A percentile compares a stretch with the other conserved stretches of the same genome.
These are phyloP conservation scores for Neoitamus cyanurus DNA, from an alignment of 2,888 invertebrate species.

Conservation along the genomic window DNA sequence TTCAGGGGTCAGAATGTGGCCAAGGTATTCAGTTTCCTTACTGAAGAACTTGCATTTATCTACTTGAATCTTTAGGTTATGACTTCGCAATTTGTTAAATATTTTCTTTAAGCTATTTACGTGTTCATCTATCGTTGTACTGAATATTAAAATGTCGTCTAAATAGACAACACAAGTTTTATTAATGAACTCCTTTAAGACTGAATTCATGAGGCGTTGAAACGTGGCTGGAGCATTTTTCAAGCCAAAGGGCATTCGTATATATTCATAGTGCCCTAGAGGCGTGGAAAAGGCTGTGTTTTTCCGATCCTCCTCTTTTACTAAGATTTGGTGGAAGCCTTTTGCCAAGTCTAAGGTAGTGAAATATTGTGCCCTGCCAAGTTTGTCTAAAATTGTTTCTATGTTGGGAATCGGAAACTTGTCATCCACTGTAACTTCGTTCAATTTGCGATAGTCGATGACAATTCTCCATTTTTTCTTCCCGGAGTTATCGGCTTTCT, in stretches of 20 bases:
- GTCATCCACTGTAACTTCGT: not conserved
- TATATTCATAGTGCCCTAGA: not conserved
- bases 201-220: not conserved
- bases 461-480: not conserved
- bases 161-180: constrained; percentile 45
- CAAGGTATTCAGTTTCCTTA: constrained; percentile 32
- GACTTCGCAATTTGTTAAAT: not conserved
- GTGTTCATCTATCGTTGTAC: constrained; percentile 19
- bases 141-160: constrained; percentile 47
- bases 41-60: constrained; percentile 50
- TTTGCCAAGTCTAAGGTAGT: not conserved
- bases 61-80: not conserved
- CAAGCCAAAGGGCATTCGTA: not conserved
- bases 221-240: constrained; percentile 18
- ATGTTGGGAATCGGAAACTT: constrained; percentile 9
- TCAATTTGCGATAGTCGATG: not conserved
- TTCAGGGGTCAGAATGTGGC: not conserved
- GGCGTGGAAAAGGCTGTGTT: not conserved
- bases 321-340: not conserved
- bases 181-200: constrained; percentile 39
- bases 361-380: not conserved
- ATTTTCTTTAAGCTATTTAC: too few species aligned
- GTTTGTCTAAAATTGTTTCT: not conserved
- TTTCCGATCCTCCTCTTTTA: not conserved
- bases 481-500: not conserved